A percentile compares a stretch with the other conserved stretches of the same genome.
These are phyloP conservation scores for Drosophila atripex DNA, from an alignment of 2,888 invertebrate species.

Conservation along the genomic window DNA sequence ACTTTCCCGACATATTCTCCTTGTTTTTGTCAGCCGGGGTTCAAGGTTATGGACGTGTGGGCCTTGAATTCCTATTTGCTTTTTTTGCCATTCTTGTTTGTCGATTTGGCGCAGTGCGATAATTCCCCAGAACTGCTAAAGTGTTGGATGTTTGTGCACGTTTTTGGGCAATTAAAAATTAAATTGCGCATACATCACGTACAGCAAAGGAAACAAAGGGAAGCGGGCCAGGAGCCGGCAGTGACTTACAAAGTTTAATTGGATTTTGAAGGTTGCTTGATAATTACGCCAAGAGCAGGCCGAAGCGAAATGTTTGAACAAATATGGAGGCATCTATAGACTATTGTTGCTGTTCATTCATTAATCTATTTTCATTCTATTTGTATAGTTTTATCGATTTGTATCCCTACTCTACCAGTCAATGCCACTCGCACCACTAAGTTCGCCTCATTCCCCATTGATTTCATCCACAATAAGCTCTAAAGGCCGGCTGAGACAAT, in stretches of 20 bases:
- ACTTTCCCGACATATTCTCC: slow-evolving; percentile 7
- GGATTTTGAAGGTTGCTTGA: slow-evolving; percentile 62
- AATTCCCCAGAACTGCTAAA: slow-evolving; percentile 33
- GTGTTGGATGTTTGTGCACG: slow-evolving; percentile 38
- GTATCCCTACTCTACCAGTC: not conserved
- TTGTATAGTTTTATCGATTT: not conserved
- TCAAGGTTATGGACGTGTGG: slow-evolving; percentile 67
- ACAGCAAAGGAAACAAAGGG: slow-evolving; percentile 43
- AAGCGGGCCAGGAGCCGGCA: slow-evolving; percentile 30
- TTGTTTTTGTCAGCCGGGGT: slow-evolving; percentile 47
- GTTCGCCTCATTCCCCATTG: slow-evolving; percentile 10
- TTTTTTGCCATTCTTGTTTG: slow-evolving; percentile 18
- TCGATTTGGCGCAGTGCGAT: slow-evolving; percentile 52
- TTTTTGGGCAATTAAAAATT: slow-evolving; percentile 74
- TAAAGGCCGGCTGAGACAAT: slow-evolving; percentile 13
- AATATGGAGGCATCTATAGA: slow-evolving; percentile 12
- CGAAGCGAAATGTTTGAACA: not conserved
- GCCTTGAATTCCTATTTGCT: slow-evolving; percentile 36
- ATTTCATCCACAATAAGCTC: slow-evolving; percentile 19
- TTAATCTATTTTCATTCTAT: not conserved
- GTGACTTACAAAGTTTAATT: slow-evolving; percentile 71
- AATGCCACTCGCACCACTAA: not conserved
- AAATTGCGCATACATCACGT: slow-evolving; percentile 76
- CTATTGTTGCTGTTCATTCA: not conserved
- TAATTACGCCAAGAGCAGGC: slow-evolving; percentile 36